Evolutionary conservation across 2,888 invertebrate genomes (phyloP).

Genomic region (Cryptophagus acutangulus): DNA sequence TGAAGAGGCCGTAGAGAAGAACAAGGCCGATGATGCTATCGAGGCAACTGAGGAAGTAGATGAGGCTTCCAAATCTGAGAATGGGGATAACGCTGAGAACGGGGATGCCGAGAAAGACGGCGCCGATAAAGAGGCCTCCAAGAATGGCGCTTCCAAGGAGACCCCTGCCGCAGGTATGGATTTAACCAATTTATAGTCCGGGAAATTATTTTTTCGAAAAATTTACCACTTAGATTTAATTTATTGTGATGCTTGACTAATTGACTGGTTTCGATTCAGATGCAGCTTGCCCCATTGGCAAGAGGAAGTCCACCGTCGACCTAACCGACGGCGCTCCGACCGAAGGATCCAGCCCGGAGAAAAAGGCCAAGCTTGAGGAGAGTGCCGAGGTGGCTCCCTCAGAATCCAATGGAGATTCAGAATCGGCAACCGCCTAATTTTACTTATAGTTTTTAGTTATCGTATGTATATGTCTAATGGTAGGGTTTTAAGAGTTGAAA

Average conservation of each 20-base stretch:
- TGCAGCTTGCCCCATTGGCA: slow-evolving; percentile 56
- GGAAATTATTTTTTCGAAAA: too few relatives aligned
- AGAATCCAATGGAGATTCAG: slow-evolving; percentile 52
- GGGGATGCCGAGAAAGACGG: slow-evolving; percentile 32
- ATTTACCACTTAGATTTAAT: too few relatives aligned
- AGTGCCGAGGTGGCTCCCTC: slow-evolving; percentile 55
- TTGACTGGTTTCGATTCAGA: slow-evolving; percentile 21
- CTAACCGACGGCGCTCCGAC: slow-evolving; percentile 47
- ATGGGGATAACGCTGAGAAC: slow-evolving; percentile 30
- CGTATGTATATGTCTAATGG: slow-evolving; percentile 30
- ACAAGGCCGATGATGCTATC: slow-evolving; percentile 10
- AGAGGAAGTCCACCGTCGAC: slow-evolving; percentile 62
- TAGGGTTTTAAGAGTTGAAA: slow-evolving; percentile 34
- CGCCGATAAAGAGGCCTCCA: background rate
- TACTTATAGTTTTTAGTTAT: slow-evolving; percentile 1
- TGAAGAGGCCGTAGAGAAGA: slow-evolving; percentile 28
- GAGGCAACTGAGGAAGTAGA: slow-evolving; percentile 13
- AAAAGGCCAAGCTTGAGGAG: slow-evolving; percentile 66
- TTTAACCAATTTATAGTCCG: too few relatives aligned
- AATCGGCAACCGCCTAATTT: slow-evolving; percentile 56
- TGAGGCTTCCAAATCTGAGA: slow-evolving; percentile 26
- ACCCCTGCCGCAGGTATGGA: background rate
- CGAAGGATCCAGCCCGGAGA: slow-evolving; percentile 62
- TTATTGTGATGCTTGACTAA: background rate
- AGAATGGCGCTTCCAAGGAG: background rate